Base-by-base conservation (phyloP, 2,888 invertebrate genomes). In the Bhutanitis thaidina region DNA sequence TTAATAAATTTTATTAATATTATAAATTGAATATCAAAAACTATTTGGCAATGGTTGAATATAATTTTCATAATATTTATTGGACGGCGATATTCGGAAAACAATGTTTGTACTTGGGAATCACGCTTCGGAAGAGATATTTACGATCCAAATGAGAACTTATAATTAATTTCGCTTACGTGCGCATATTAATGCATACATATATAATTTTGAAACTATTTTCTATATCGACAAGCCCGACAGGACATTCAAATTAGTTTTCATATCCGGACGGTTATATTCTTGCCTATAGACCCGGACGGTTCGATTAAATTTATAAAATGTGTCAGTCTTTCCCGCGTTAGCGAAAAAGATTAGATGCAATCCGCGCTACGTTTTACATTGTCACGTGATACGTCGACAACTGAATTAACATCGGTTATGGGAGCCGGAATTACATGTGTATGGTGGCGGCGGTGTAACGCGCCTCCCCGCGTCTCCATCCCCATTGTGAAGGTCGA, bases 401-500 rank as follows among this genome's bases (percentile, higher is more conserved):
- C 32, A 3, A n/a, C 12, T 30, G 32, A 12, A 4, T 4, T 12
- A 7, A 37, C 7, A 3, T 14, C 39, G 46, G 20, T 36, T 20
- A 34, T 37, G 37, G 9, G 12, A 1, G 12, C 12, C 30, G 7
- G 27, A 20, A 41, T 81, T 91, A 97, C 97, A 97, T 97, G 85
- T 97, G 97, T 79, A 97, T 97, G 55, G 97, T 97, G 48, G 97
- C 97, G 32, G 97, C 97, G 15, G 97, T 97, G 86, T 97, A 97
- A 69, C 97, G 94, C 8, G 97, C 97, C 80, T 97, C 97, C 9
- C 97, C 97, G 68, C 96, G 92, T 65, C 95, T 91, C 95, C 97
- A 97, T 67, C 94, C 93, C 97, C 97, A 97, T 63, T 97, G 96
- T 64, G 95, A 96, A 57, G 98, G 98, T 59, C 98, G 97, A 80